A percentile compares a stretch with the other conserved stretches of the same genome.
These are phyloP conservation scores for Campaea margaritaria DNA, from an alignment of 2,888 invertebrate genomes.

Conservation along the genomic window DNA sequence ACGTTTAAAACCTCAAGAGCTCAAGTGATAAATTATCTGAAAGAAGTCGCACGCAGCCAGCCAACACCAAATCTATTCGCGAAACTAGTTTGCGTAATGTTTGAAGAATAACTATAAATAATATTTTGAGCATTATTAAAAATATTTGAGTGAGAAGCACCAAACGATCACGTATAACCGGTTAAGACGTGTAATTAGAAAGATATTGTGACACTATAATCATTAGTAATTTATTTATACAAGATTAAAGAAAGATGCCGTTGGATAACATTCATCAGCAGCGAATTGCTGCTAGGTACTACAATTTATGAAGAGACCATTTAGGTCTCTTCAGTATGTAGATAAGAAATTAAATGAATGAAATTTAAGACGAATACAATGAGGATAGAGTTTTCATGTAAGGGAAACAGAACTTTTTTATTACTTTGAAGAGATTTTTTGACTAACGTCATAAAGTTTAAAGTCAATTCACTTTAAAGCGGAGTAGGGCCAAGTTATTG, in stretches of 20 bases:
- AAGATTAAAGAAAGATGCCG: too few relatives aligned
- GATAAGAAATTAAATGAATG: not conserved
- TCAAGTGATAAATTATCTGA: conserved; percentile 18
- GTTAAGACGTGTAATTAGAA: too few relatives aligned
- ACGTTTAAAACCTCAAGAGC: not conserved
- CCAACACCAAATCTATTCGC: conserved; percentile 9
- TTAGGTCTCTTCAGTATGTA: too few relatives aligned
- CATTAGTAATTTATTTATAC: not conserved
- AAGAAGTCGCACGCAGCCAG: conserved; percentile 4
- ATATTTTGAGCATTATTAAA: conserved; percentile 1
- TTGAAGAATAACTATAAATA: conserved; percentile 8
- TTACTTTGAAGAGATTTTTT: too few relatives aligned
- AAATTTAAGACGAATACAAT: not conserved
- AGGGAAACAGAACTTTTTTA: not conserved
- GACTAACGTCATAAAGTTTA: too few relatives aligned
- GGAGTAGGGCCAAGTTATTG: not conserved
- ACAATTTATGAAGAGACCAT: too few relatives aligned
- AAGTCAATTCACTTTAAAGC: not conserved
- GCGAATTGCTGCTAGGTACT: too few relatives aligned
- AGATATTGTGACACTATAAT: not conserved
- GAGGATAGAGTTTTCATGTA: not conserved
- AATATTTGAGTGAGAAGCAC: not conserved
- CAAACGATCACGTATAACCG: too few relatives aligned
- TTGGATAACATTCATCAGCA: too few relatives aligned
- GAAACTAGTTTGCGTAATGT: conserved; percentile 9